A percentile compares a stretch with the other conserved stretches of the same genome.
Evolutionary conservation across 2,888 invertebrate genomes (phyloP).

Genomic region (Pterobdella sp.): DNA sequence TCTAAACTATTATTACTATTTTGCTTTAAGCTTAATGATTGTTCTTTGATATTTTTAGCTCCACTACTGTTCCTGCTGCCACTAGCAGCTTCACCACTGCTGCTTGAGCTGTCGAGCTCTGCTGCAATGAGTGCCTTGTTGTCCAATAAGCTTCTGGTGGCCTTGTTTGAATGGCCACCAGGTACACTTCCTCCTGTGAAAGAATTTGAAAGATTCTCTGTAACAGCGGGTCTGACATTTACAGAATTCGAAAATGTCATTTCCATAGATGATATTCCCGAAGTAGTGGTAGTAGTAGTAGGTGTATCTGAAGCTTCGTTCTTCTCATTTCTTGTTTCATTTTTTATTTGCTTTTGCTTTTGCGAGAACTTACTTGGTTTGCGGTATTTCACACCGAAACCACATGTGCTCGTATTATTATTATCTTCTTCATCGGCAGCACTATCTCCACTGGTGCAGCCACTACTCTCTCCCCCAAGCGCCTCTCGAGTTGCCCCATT

Average conservation of each 20-base stretch:
- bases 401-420: constrained; percentile 1
- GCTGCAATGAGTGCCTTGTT: background rate
- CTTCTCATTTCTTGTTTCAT: background rate
- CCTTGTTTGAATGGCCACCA: constrained; percentile 6
- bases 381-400: constrained; percentile 11
- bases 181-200: background rate
- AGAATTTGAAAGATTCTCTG: background rate
- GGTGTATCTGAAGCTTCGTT: constrained; percentile 18
- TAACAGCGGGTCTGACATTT: background rate
- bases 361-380: constrained; percentile 23
- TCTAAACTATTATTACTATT: constrained; percentile 9
- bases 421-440: background rate
- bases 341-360: constrained; percentile 13
- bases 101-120: constrained; percentile 9
- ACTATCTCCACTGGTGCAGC: background rate
- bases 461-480: background rate
- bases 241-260: constrained; percentile 29
- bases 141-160: background rate
- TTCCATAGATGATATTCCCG: constrained; percentile 33
- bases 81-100: constrained; percentile 22
- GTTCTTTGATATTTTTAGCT: background rate
- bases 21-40: background rate
- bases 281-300: constrained; percentile 31
- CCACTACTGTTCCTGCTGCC: constrained; percentile 17
- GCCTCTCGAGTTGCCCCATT: constrained; percentile 24